A percentile compares a stretch with the other conserved stretches of the same genome.
phyloP scores from a whole-genome alignment of 2,797 vertebrate genomes.

The Myotis vivesi region DNA sequence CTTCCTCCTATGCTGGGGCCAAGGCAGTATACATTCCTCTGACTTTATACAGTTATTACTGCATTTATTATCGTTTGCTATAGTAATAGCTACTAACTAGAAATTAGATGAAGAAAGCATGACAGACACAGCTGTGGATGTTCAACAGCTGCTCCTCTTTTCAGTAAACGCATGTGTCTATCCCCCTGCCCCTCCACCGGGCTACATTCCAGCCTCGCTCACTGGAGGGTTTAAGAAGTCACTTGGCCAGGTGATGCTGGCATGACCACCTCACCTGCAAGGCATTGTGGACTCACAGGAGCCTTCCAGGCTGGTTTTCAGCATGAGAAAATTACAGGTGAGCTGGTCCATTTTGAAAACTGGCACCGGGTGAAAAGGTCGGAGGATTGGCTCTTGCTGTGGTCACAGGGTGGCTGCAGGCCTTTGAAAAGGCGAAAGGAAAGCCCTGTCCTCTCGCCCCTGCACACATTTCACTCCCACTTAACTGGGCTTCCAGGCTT shows the following conservation, averaged over 20 bases:
- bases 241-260: not conserved
- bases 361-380: conserved; percentile 54
- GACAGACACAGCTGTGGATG: conserved; percentile 78
- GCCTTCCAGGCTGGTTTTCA: conserved; percentile 73
- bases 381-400: conserved; percentile 31
- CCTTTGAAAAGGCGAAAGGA: conserved; percentile 50
- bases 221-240: conserved; percentile 53
- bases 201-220: conserved; percentile 88
- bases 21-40: conserved; percentile 94
- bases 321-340: conserved; percentile 48
- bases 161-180: conserved; percentile 67
- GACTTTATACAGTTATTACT: conserved; percentile 86
- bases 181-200: conserved; percentile 37
- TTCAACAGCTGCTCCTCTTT: conserved; percentile 79
- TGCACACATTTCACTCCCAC: conserved; percentile 89
- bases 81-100: conserved; percentile 85
- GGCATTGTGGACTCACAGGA: conserved; percentile 74
- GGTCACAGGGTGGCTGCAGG: conserved; percentile 77
- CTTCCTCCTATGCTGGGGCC: conserved; percentile 82
- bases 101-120: conserved; percentile 78
- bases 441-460: not conserved
- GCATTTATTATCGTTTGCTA: conserved; percentile 82
- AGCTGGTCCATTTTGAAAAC: conserved; percentile 76
- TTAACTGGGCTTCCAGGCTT: conserved; percentile 89
- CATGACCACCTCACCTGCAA: not conserved